phyloP scores from a whole-genome alignment of 2,113 vertebrate species.

The Cinclus mexicanus region DNA sequence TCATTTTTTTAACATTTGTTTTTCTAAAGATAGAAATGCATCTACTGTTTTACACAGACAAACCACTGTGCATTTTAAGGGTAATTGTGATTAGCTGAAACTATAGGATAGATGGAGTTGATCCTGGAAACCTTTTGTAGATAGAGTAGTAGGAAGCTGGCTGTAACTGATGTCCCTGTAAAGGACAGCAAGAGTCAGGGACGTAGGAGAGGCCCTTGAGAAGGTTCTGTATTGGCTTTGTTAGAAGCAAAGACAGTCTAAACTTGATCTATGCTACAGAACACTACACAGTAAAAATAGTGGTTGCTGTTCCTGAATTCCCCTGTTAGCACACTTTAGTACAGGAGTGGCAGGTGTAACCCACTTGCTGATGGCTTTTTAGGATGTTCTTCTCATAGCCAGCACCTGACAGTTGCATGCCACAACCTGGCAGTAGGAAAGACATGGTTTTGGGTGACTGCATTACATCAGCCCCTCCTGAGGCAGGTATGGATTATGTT shows the following conservation, averaged over 20 bases:
- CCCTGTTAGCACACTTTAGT: neutral
- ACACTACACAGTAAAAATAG: neutral
- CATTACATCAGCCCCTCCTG: neutral
- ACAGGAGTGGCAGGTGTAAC: neutral
- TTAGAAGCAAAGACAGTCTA: neutral
- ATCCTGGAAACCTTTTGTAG: neutral
- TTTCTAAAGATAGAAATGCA: neutral
- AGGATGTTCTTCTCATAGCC: neutral
- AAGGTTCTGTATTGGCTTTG: neutral
- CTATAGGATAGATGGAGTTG: neutral
- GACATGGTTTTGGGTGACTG: neutral
- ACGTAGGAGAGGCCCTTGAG: neutral
- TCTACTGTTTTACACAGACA: neutral
- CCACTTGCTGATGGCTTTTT: neutral
- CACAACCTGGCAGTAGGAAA: neutral
- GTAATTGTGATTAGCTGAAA: neutral
- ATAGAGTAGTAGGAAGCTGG: neutral
- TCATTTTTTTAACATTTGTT: neutral
- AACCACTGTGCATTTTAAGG: neutral
- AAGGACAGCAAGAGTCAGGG: neutral
- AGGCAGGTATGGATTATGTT: neutral
- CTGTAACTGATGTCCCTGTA: neutral
- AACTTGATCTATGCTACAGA: neutral
- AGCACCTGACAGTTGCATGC: rapidly evolving
- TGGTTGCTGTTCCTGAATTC: neutral